A percentile compares a stretch with the other conserved stretches of the same genome.
Evolutionary conservation across 2,113 vertebrate species (phyloP).

Genomic region (Thermophis baileyi): DNA sequence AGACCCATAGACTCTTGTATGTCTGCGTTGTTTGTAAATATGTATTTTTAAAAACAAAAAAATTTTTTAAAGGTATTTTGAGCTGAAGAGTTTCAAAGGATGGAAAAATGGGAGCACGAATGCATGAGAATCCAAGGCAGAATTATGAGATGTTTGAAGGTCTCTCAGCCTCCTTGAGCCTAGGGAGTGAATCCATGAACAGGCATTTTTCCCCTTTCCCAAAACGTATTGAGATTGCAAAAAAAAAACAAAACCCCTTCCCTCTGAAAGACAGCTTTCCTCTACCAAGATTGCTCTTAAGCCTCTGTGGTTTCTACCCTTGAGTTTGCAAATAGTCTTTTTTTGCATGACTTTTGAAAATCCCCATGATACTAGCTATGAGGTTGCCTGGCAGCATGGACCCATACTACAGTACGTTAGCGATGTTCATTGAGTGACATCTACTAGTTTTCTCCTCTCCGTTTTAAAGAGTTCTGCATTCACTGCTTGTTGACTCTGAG

Average conservation of each 20-base stretch:
- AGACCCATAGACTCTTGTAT: conserved; percentile 53
- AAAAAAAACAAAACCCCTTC: neutral
- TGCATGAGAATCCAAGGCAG: conserved; percentile 45
- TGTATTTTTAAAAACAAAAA: conserved; percentile 37
- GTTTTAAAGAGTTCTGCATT: neutral
- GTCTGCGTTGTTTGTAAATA: conserved; percentile 57
- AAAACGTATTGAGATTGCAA: conserved; percentile 23
- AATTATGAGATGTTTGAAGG: conserved; percentile 53
- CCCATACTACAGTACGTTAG: neutral
- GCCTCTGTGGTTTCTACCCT: conserved; percentile 39
- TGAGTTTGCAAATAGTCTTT: conserved; percentile 39
- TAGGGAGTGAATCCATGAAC: conserved; percentile 69
- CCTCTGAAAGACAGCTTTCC: conserved; percentile 41
- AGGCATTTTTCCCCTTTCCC: conserved; percentile 41
- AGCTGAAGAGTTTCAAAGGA: conserved; percentile 39
- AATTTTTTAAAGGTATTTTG: conserved; percentile 61
- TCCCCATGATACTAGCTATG: neutral
- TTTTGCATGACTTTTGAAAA: conserved; percentile 31
- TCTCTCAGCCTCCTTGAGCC: conserved; percentile 78
- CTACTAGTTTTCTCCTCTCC: neutral
- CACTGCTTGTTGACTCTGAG: too few relatives aligned
- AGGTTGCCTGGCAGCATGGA: neutral
- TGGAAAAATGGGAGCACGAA: conserved; percentile 36
- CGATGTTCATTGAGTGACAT: neutral
- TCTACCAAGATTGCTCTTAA: conserved; percentile 44